A percentile compares a stretch with the other conserved stretches of the same genome.
Evolutionary conservation across 2,888 invertebrate genomes (phyloP).

Genomic region (Drosophila formosana): DNA sequence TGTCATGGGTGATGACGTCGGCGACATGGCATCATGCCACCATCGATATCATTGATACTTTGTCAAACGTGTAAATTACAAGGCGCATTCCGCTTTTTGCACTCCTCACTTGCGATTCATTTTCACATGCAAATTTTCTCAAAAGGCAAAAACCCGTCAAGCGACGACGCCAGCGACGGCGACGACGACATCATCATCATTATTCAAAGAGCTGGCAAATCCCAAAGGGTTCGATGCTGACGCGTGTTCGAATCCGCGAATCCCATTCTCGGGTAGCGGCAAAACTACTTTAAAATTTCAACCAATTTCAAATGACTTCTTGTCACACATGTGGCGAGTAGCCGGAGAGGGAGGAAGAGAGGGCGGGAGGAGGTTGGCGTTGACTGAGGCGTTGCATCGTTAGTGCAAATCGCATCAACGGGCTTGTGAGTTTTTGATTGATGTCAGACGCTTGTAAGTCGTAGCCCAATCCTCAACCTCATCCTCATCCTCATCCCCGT

Average conservation of each 20-base stretch:
- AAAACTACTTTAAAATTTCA: slow-evolving; percentile 80
- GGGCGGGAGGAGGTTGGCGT: background rate
- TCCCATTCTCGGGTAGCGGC: slow-evolving; percentile 9
- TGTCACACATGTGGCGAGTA: slow-evolving; percentile 62
- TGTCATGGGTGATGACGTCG: slow-evolving; percentile 68
- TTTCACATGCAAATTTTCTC: slow-evolving; percentile 74
- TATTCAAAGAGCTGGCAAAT: slow-evolving; percentile 73
- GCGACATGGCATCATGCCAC: slow-evolving; percentile 51
- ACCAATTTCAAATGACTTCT: slow-evolving; percentile 79
- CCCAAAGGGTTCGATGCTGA: slow-evolving; percentile 66
- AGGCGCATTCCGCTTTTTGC: slow-evolving; percentile 64
- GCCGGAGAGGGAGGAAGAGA: slow-evolving; percentile 8
- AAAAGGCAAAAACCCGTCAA: slow-evolving; percentile 36
- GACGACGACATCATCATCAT: slow-evolving; percentile 71
- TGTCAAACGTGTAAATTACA: slow-evolving; percentile 83
- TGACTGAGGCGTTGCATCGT: slow-evolving; percentile 64
- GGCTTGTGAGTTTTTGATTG: slow-evolving; percentile 73
- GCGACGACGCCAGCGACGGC: slow-evolving; percentile 24
- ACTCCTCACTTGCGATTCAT: slow-evolving; percentile 56
- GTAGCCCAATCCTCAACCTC: slow-evolving; percentile 47
- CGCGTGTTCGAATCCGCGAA: slow-evolving; percentile 49
- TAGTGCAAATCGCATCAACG: slow-evolving; percentile 79
- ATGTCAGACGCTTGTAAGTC: slow-evolving; percentile 81
- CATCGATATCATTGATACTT: slow-evolving; percentile 77
- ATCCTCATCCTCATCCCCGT: slow-evolving; percentile 32